A percentile compares a stretch with the other conserved stretches of the same genome.
phyloP scores from a whole-genome alignment of 2,113 vertebrate genomes.

The Speoplatyrhinus poulsoni region DNA sequence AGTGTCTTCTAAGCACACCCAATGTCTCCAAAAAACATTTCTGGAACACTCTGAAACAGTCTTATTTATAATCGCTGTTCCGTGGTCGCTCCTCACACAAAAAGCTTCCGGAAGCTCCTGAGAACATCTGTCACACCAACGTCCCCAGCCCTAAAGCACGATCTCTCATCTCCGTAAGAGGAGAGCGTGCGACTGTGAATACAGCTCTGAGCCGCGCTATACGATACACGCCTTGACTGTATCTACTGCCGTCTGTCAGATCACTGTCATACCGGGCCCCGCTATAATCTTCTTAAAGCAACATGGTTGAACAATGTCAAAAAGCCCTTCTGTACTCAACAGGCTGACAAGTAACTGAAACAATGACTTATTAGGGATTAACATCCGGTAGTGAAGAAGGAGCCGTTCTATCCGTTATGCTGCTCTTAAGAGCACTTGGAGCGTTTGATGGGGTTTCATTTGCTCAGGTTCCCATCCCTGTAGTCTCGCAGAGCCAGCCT shows the following conservation, averaged over 20 bases:
- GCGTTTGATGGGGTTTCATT: slow-evolving; percentile 36
- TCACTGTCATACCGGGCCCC: slow-evolving; percentile 24
- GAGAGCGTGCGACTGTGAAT: slow-evolving; percentile 26
- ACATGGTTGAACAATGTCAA: slow-evolving; percentile 24
- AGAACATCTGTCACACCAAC: background rate
- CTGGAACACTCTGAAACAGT: too few relatives aligned
- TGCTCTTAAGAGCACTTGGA: background rate
- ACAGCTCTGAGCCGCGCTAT: slow-evolving; percentile 7
- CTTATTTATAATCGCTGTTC: too few relatives aligned
- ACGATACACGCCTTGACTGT: slow-evolving; percentile 26
- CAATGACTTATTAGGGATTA: slow-evolving; percentile 35
- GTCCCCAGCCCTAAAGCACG: background rate
- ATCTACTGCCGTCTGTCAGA: slow-evolving; percentile 15
- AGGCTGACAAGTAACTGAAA: slow-evolving; percentile 32
- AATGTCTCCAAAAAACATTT: background rate
- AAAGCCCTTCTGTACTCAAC: slow-evolving; percentile 38
- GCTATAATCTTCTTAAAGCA: slow-evolving; percentile 57
- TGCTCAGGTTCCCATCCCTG: slow-evolving; percentile 26
- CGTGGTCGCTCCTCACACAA: background rate
- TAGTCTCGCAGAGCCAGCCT: background rate
- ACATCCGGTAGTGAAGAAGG: slow-evolving; percentile 18
- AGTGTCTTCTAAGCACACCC: background rate
- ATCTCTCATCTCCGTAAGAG: slow-evolving; percentile 33
- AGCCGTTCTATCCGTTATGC: too few relatives aligned
- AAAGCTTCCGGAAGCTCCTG: slow-evolving; percentile 19